Base-by-base conservation (phyloP, 2,113 vertebrate genomes). In the Ageneiosus marmoratus region DNA sequence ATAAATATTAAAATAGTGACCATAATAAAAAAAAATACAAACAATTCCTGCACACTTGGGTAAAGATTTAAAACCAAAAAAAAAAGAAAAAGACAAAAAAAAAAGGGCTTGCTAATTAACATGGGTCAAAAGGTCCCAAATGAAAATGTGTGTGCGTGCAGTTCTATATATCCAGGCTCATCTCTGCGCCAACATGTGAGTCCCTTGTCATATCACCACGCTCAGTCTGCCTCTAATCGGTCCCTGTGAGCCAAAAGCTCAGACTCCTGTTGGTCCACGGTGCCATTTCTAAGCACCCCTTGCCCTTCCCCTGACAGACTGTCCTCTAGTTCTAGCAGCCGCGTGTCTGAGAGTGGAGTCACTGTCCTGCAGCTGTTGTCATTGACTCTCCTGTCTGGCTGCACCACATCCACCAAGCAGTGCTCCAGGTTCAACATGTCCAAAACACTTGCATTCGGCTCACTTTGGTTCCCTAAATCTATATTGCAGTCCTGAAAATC, bases 1-100 rank as follows among this genome's bases (percentile, higher is more conserved):
- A 87, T 87, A 87, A 87, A 84, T 86, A 86, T 41, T 81, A 84
- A 69, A 79, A 51, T 74, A 76, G 56, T 48, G 53, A 84, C 20
- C 27, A 56, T 69, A 48, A 77, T 37, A 77, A 76, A 41, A 41
- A n/a, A 81, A 32, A 56, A 7, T 58, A 1, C 0, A 29, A 27
- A 75, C 32, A 7, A 32, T 29, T 75, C 48, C 27, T 22, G 70
- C 70, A 41, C 24, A 27, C 44, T 73, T 72, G 44, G 41, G 11
- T 48, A 48, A 48, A 48, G 5, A 8, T 73, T n/a, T 69, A 70
- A 27, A 50, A 29, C 1, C 65, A 22, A 67, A 69, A 62, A 34
- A n/a, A 72, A 13, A 41, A n/a, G 37, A 4, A 63, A 48, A 29
- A 67, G 0, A 20, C 13, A 16, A 44, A 44, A 56, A 18, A 60